These are phyloP conservation scores for Pristionchus arcanus DNA, from an alignment of 2,888 invertebrate species.

Conservation along the genomic window DNA sequence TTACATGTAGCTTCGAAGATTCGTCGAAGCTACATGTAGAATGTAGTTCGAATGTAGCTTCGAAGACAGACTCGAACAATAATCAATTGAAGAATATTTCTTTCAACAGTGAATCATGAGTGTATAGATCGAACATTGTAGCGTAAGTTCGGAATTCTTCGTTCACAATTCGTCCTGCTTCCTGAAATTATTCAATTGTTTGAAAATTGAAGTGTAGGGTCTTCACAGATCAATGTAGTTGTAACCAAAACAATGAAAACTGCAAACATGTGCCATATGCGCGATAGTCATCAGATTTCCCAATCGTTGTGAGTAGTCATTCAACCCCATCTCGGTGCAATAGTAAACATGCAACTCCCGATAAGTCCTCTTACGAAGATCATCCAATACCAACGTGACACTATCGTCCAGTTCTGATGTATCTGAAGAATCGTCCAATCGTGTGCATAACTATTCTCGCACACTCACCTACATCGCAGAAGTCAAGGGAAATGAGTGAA, in stretches of 20 bases:
- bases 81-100: conserved; percentile 31
- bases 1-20: no score
- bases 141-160: conserved; percentile 28
- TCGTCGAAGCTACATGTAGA: no score
- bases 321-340: background rate
- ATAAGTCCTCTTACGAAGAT: background rate
- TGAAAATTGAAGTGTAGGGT: no score
- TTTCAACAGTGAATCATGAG: background rate
- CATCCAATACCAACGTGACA: background rate
- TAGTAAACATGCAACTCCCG: conserved; percentile 21
- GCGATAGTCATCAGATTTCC: conserved; percentile 13
- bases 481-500: background rate
- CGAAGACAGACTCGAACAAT: background rate
- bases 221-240: no score
- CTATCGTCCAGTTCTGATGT: background rate
- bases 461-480: background rate
- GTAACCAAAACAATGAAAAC: background rate
- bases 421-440: background rate
- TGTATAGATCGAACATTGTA: conserved; percentile 34
- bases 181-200: background rate
- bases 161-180: background rate
- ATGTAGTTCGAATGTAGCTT: no score
- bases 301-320: conserved; percentile 17
- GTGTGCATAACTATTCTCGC: background rate
- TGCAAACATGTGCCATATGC: conserved; percentile 9